Percentiles rank a stretch among this genome's conserved stretches.
Conservation (phyloP, 1,140 invertebrate genomes). For the Popillia japonica region DNA sequence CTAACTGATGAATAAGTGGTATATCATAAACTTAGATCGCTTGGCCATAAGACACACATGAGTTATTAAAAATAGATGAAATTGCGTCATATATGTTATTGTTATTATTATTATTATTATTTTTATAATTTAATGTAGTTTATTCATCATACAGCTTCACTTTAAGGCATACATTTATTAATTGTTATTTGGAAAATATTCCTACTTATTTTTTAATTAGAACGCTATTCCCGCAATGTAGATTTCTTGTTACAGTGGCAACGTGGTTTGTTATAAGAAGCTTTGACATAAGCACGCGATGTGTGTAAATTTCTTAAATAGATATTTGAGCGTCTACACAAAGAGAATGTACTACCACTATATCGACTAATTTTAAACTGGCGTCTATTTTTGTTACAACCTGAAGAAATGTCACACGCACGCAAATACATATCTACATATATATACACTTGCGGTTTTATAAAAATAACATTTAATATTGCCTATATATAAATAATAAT, state of each 20-base stretch:
- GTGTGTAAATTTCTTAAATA: neutral
- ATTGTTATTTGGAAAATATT: too few relatives aligned
- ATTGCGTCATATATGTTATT: too few relatives aligned
- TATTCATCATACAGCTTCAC: too few relatives aligned
- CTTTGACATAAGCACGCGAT: neutral
- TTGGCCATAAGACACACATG: too few relatives aligned
- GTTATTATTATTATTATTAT: too few relatives aligned
- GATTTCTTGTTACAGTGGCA: neutral
- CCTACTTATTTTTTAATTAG: too few relatives aligned
- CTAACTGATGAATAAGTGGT: too few relatives aligned
- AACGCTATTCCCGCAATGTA: neutral
- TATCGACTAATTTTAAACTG: conserved; percentile 11
- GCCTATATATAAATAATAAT: too few relatives aligned
- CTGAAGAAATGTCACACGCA: conserved; percentile 8
- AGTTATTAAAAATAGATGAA: too few relatives aligned
- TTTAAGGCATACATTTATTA: too few relatives aligned
- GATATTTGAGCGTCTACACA: neutral
- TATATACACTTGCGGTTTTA: conserved; percentile 10
- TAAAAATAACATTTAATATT: neutral
- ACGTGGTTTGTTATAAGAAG: neutral
- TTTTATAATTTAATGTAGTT: too few relatives aligned
- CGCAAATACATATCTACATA: neutral
- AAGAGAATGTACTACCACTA: neutral
- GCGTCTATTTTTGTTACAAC: neutral
- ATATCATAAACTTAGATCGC: too few relatives aligned